Percentiles rank a stretch among this genome's conserved stretches.
These are phyloP conservation scores for Drosophila neonasuta DNA, from an alignment of 2,888 invertebrate species.

Conservation along the genomic window DNA sequence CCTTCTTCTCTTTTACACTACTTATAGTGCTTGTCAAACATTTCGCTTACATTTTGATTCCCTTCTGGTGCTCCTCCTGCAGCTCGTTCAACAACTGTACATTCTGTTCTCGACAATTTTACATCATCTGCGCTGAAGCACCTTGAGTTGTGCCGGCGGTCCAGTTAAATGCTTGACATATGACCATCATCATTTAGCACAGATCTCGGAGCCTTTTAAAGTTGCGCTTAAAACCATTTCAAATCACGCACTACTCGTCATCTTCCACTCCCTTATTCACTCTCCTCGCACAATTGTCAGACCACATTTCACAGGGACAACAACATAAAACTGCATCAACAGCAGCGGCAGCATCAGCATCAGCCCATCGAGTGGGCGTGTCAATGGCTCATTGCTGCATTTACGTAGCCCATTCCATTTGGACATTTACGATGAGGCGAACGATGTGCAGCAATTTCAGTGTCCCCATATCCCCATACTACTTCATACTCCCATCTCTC, in stretches of 20 bases:
- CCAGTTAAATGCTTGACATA: conserved; percentile 58
- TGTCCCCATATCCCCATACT: conserved; percentile 7
- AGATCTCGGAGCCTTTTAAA: conserved; percentile 38
- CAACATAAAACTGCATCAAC: conserved; percentile 9
- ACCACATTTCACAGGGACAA: conserved; percentile 24
- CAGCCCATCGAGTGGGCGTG: conserved; percentile 63
- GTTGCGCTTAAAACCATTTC: conserved; percentile 58
- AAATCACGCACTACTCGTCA: conserved; percentile 45
- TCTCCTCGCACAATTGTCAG: conserved; percentile 6
- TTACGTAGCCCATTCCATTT: conserved; percentile 61
- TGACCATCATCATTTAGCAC: conserved; percentile 63
- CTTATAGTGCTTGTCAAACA: background rate
- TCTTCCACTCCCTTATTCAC: background rate
- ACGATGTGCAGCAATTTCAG: conserved; percentile 57
- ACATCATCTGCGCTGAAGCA: background rate
- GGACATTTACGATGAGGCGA: conserved; percentile 55
- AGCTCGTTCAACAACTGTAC: conserved; percentile 15
- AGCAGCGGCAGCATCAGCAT: conserved; percentile 21
- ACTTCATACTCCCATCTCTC: background rate
- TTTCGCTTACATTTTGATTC: background rate
- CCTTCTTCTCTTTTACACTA: background rate
- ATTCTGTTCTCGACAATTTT: conserved; percentile 15
- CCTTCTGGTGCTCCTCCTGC: background rate
- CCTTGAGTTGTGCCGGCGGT: conserved; percentile 24
- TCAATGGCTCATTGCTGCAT: conserved; percentile 64